Conservation (phyloP, 2,888 invertebrate genomes). For the Chelonus formosanus region DNA sequence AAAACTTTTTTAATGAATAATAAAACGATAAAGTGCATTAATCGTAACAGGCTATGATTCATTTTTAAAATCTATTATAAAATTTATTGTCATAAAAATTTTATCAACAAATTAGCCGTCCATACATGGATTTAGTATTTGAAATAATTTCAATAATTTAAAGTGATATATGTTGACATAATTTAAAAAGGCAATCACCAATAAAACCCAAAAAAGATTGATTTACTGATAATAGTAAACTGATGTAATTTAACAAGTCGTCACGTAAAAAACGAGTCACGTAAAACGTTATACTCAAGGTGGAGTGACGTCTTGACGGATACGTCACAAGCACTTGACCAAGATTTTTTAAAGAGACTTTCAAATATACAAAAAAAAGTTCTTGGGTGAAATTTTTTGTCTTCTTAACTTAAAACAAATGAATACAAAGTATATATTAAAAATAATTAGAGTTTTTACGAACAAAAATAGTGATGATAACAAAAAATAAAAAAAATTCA, state of each 20-base stretch:
- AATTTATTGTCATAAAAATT: too few relatives aligned
- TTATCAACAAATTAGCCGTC: constrained; percentile 23
- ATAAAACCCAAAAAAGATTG: constrained; percentile 22
- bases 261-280: neutral
- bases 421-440: too few relatives aligned
- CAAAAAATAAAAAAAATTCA: too few relatives aligned
- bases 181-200: constrained; percentile 26
- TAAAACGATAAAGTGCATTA: too few relatives aligned
- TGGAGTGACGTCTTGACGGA: too few relatives aligned
- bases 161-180: constrained; percentile 1
- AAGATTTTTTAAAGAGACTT: constrained; percentile 11
- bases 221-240: constrained; percentile 24
- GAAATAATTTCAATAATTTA: constrained; percentile 5
- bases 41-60: too few relatives aligned
- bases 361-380: neutral
- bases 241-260: constrained; percentile 9
- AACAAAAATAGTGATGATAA: too few relatives aligned
- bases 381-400: constrained; percentile 3
- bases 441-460: too few relatives aligned
- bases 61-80: too few relatives aligned
- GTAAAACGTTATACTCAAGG: too few relatives aligned
- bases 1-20: too few relatives aligned
- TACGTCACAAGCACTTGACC: neutral
- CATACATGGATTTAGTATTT: constrained; percentile 24
- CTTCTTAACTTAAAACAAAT: constrained; percentile 7